A percentile compares a stretch with the other conserved stretches of the same genome.
These are phyloP conservation scores for Acanthisitta chloris DNA, from an alignment of 2,113 vertebrate species.

Conservation along the genomic window DNA sequence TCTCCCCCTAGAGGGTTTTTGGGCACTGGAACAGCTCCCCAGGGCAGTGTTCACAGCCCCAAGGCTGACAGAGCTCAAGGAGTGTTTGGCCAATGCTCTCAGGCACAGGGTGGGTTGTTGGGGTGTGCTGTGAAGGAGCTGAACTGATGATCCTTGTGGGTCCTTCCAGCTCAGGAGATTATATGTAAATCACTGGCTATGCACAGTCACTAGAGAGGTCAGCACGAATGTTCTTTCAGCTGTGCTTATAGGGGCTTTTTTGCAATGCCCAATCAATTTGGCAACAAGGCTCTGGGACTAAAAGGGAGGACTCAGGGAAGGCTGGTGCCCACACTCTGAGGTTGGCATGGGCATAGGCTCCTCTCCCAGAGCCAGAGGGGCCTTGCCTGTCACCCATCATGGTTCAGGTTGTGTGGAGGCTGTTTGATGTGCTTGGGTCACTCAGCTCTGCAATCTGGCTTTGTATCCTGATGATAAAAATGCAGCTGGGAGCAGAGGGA, in stretches of 20 bases:
- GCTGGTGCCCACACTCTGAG: accelerated
- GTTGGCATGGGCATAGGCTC: not conserved
- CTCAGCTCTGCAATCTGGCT: not conserved
- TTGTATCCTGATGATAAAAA: not conserved
- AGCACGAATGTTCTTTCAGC: accelerated
- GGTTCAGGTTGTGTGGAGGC: no score
- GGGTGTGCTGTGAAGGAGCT: no score
- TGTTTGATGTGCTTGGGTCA: no score
- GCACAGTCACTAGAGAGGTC: not conserved
- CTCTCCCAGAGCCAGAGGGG: not conserved
- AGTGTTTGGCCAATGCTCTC: no score
- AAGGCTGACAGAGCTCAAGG: no score
- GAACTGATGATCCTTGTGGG: not conserved
- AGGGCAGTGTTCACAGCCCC: no score
- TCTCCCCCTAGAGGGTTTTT: no score
- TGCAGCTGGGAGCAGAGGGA: not conserved
- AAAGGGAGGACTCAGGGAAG: not conserved
- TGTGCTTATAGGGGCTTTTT: not conserved
- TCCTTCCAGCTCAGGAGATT: not conserved
- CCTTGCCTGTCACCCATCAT: no score
- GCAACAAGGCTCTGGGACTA: not conserved
- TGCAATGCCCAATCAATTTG: not conserved
- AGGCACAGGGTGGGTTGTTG: no score
- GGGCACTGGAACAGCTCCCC: no score
- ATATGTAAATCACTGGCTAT: no score